A percentile compares a stretch with the other conserved stretches of the same genome.
Evolutionary conservation across 2,888 invertebrate species (phyloP).

Genomic region (Zaprionus bogoriensis): DNA sequence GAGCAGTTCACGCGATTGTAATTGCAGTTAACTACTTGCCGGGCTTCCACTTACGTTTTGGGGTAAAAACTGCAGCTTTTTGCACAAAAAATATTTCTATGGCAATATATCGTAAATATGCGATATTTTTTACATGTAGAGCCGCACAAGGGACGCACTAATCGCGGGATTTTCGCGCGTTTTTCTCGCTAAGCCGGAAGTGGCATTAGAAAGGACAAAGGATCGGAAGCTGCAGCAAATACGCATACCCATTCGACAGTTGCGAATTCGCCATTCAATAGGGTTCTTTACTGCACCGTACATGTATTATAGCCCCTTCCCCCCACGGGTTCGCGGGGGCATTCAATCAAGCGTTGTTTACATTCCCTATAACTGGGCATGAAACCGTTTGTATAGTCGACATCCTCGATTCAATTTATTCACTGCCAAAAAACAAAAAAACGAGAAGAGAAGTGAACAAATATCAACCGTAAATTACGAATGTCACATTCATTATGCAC

Average conservation of each 20-base stretch:
- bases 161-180: slow-evolving; percentile 62
- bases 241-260: slow-evolving; percentile 35
- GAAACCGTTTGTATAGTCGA: slow-evolving; percentile 80
- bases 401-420: slow-evolving; percentile 59
- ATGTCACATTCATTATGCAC: slow-evolving; percentile 81
- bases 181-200: slow-evolving; percentile 69
- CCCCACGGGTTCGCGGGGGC: not conserved
- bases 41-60: slow-evolving; percentile 31
- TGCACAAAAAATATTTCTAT: too few relatives aligned
- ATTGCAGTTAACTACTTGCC: slow-evolving; percentile 70
- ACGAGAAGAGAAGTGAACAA: slow-evolving; percentile 38
- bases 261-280: not conserved
- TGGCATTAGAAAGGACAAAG: slow-evolving; percentile 34
- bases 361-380: slow-evolving; percentile 79
- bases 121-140: slow-evolving; percentile 30
- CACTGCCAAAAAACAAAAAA: slow-evolving; percentile 30
- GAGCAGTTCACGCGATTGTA: slow-evolving; percentile 47
- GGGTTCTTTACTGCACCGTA: too few relatives aligned
- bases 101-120: too few relatives aligned
- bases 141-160: slow-evolving; percentile 49
- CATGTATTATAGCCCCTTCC: not conserved
- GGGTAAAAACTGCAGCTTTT: slow-evolving; percentile 59
- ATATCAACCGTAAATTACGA: slow-evolving; percentile 79
- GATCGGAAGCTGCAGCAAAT: slow-evolving; percentile 21
- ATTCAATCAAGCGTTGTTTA: slow-evolving; percentile 69